These are phyloP conservation scores for Drosophila maculinotata DNA, from an alignment of 2,888 invertebrate species.

Conservation along the genomic window DNA sequence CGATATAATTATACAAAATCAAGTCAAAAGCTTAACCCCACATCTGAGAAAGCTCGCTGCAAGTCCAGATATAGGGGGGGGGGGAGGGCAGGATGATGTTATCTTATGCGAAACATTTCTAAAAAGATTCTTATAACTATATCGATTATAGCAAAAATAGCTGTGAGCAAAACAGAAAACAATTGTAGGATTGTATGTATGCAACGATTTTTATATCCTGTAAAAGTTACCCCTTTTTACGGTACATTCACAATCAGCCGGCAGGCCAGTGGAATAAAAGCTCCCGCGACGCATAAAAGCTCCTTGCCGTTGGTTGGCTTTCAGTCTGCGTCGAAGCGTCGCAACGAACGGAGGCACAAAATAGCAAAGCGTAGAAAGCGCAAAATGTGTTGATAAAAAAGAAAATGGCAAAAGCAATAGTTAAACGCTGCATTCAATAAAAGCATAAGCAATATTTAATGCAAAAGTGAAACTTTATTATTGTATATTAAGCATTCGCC, in stretches of 20 bases:
- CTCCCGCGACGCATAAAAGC: constrained; percentile 45
- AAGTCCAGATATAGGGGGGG: too few species aligned
- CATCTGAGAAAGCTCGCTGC: too few species aligned
- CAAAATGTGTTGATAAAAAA: constrained; percentile 45
- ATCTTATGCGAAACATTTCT: too few species aligned
- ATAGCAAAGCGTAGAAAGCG: constrained; percentile 10
- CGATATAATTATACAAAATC: too few species aligned
- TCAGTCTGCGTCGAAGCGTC: constrained; percentile 61
- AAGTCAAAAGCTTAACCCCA: too few species aligned
- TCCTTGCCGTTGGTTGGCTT: constrained; percentile 13
- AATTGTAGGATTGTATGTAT: too few species aligned
- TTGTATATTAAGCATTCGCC: constrained; percentile 40
- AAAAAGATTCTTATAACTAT: too few species aligned
- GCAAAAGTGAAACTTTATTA: constrained; percentile 29
- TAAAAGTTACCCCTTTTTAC: constrained; percentile 1
- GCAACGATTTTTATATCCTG: too few species aligned
- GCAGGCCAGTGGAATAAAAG: constrained; percentile 39
- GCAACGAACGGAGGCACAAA: constrained; percentile 37
- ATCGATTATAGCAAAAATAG: too few species aligned
- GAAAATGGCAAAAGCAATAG: constrained; percentile 17
- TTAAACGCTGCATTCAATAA: constrained; percentile 6
- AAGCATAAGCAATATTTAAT: constrained; percentile 7
- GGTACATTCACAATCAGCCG: constrained; percentile 42
- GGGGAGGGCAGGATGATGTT: too few species aligned
- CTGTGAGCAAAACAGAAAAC: too few species aligned